These are phyloP conservation scores for Pocillopora damicornis DNA, from an alignment of 64 coral and sea anemone species.

Conservation along the genomic window DNA sequence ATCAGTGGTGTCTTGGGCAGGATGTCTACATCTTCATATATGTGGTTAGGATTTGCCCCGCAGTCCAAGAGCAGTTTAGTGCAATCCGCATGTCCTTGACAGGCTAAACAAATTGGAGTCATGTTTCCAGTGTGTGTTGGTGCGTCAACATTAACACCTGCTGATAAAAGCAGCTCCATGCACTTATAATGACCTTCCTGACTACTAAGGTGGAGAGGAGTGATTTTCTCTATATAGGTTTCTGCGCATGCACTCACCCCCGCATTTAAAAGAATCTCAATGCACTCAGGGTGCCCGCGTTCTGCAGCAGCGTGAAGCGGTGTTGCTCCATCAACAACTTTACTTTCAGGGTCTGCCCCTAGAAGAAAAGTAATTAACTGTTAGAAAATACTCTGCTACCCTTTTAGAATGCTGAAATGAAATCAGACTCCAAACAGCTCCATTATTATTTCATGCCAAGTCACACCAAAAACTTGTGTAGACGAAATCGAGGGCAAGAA, in stretches of 20 bases:
- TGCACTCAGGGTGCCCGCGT: constrained; percentile 43
- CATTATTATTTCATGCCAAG: not conserved
- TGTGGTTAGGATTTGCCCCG: constrained; percentile 63
- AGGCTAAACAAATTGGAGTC: constrained; percentile 70
- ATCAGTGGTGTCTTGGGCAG: constrained; percentile 74
- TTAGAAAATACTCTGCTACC: not conserved
- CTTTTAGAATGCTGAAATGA: no score
- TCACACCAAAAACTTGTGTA: not conserved
- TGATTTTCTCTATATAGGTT: constrained; percentile 49
- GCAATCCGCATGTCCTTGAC: constrained; percentile 52
- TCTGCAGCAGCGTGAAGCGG: constrained; percentile 71
- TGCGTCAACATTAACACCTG: constrained; percentile 34
- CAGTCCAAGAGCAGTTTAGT: constrained; percentile 55
- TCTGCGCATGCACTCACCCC: constrained; percentile 41
- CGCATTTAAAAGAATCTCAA: constrained; percentile 52
- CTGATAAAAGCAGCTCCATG: constrained; percentile 39
- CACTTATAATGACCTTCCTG: constrained; percentile 59
- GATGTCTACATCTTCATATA: constrained; percentile 52
- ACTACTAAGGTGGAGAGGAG: constrained; percentile 55
- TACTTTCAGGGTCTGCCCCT: constrained; percentile 40
- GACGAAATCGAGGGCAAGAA: not conserved
- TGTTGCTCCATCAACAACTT: constrained; percentile 58
- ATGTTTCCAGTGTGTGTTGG: constrained; percentile 25
- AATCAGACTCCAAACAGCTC: not conserved
- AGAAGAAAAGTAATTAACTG: not conserved